phyloP scores from a whole-genome alignment of 2,797 vertebrate genomes.

The Argya squamiceps region DNA sequence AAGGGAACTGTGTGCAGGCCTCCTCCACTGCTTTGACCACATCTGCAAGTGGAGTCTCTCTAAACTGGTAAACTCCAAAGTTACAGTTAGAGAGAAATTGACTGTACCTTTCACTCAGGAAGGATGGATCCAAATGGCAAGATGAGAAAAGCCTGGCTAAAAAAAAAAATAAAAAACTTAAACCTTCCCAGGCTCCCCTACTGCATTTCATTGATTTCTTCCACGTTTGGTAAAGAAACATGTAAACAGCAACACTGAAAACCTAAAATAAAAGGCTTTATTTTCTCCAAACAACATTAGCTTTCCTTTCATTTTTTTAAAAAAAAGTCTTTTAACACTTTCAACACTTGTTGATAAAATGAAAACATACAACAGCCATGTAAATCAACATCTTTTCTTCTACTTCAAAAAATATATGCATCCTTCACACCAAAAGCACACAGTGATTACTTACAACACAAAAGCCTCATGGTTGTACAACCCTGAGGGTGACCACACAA shows the following conservation, averaged over 20 bases:
- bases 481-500: neutral
- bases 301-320: neutral
- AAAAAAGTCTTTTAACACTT: neutral
- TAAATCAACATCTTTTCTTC: neutral
- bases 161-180: no score
- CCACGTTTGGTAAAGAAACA: neutral
- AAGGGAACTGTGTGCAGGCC: neutral
- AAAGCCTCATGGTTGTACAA: neutral
- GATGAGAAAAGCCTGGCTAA: neutral
- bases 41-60: neutral
- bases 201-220: neutral
- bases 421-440: neutral
- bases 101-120: neutral
- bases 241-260: neutral
- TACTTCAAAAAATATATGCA: neutral
- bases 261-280: neutral
- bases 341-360: neutral
- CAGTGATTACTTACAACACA: neutral
- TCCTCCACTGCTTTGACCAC: neutral
- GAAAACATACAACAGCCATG: neutral
- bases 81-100: neutral
- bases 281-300: neutral
- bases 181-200: neutral
- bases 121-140: neutral
- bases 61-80: neutral